Base-by-base conservation (phyloP, 2,888 invertebrate species). In the Nemurella pictetii region DNA sequence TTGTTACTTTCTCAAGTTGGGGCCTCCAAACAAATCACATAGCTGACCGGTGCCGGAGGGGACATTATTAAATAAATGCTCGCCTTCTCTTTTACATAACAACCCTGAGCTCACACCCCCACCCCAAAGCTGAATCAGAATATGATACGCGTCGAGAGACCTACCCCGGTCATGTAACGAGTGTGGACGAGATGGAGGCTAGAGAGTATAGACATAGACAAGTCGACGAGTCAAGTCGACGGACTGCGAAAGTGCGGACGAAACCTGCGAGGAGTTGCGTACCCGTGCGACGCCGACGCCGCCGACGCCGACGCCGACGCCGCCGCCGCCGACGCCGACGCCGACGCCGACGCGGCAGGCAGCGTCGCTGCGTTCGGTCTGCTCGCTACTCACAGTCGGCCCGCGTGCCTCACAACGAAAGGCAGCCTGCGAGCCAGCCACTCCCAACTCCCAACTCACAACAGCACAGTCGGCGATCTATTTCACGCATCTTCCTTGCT, bases 1-100 rank as follows among this genome's bases (percentile, higher is more conserved):
- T 87, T 87, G 86, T 87, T 85, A 87, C 86, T 87, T 86, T 86
- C 87, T 87, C 86, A 87, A 87, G 86, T 87, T 86, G 86, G 86
- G 86, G 85, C n/a, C 83, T 83, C 86, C 85, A 87, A 87, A 87
- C 87, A 87, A 87, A 87, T 87, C 87, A 87, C 87, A 85, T 86
- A 85, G 83, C 87, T 85, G 85, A 86, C 86, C 86, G 84, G 78
- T 78, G 78, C 20, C 55, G 84, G 36, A 81, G 84, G 83, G 86
- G 86, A 86, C 86, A 86, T 86, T 87, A 87, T 87, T 87, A 86
- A 86, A 87, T 86, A 86, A 86, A 87, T 85, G 82, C 55, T 29
- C n/a, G 86, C 85, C 82, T 77, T 74, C 85, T 85, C 86, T 85
- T 87, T 87, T 87, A 85, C 87, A 87, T 87, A 87, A 84, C 87